Evolutionary conservation across 2,888 invertebrate genomes (phyloP), one percentile per base, ranked within the genome.

Genomic region (Meteorus cinctellus): DNA sequence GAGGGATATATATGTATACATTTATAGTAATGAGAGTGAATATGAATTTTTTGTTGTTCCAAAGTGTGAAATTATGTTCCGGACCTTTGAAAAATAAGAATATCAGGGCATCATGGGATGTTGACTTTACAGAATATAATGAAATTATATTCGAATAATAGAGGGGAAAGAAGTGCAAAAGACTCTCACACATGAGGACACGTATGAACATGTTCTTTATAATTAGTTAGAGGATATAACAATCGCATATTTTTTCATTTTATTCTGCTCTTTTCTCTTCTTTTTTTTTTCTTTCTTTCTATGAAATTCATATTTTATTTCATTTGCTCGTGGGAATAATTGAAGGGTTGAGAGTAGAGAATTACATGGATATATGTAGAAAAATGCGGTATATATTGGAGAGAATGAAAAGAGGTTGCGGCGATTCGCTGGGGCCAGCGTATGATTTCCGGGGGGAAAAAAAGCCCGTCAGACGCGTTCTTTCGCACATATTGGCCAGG

Each of bases 401-500:
- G 63, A 16, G 63, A 63, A n/a, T 34, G 29, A 5, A 34, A 62
- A 41, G 29, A 62, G 31, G 29, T 29, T 62, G 62, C 36, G 72
- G 36, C 72, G 66, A 66, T 73, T 66, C 48, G 45, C 27, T 45
- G 27, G 41, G 45, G 45, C 19, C 48, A 27, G 41, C 29, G 48
- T 41, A 60, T 48, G n/a, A 68, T 68, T 51, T 74, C 66, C 62
- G 60, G 62, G 31, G 63, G 27, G n/a, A n/a, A 67, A 74, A 71
- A 70, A 73, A 62, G n/a, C 59, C 31, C 68, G 70, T 55, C 71
- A 81, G 81, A 79, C 79, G 81, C 74, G 78, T 72, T 77, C 78
- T 78, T 81, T 81, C 81, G 77, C 81, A 81, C 79, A 78, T 76
- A 79, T 78, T 72, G 76, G 68, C 60, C 74, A 60, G 74, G 62